phyloP scores from a whole-genome alignment of 2,113 vertebrate genomes.

The Callipepla squamata region DNA sequence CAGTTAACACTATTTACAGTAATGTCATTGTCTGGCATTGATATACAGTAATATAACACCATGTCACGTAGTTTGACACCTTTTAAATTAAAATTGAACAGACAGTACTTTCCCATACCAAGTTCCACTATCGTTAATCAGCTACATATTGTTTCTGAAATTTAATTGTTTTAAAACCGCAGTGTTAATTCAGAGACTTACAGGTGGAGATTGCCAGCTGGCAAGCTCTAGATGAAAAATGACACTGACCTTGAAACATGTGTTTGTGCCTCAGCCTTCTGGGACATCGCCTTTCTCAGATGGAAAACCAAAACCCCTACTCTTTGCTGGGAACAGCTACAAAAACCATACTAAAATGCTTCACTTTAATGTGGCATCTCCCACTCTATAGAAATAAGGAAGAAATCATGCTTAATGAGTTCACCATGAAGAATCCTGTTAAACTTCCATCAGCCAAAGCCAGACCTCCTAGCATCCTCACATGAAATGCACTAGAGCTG shows the following conservation, averaged over 20 bases:
- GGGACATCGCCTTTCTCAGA: background rate
- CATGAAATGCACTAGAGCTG: background rate
- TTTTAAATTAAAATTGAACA: constrained; percentile 49
- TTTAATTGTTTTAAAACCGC: constrained; percentile 52
- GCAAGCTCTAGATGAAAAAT: background rate
- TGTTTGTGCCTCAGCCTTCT: background rate
- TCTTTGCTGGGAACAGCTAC: background rate
- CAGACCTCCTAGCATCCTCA: background rate
- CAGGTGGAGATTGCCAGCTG: constrained; percentile 44
- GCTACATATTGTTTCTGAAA: constrained; percentile 55
- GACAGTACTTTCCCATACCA: constrained; percentile 28
- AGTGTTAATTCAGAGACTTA: constrained; percentile 41
- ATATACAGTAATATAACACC: constrained; percentile 17
- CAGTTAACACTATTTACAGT: constrained; percentile 47
- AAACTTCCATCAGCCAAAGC: background rate
- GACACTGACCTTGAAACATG: constrained; percentile 20
- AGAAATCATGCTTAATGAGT: background rate
- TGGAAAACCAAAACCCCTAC: background rate
- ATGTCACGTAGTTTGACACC: background rate
- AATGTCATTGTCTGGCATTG: constrained; percentile 31
- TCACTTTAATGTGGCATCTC: background rate
- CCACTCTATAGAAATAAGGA: background rate
- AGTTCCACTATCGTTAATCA: background rate
- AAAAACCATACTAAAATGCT: background rate
- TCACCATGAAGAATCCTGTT: background rate